phyloP scores from a whole-genome alignment of 2,113 vertebrate species.

The Dendropsophus ebraccatus region DNA sequence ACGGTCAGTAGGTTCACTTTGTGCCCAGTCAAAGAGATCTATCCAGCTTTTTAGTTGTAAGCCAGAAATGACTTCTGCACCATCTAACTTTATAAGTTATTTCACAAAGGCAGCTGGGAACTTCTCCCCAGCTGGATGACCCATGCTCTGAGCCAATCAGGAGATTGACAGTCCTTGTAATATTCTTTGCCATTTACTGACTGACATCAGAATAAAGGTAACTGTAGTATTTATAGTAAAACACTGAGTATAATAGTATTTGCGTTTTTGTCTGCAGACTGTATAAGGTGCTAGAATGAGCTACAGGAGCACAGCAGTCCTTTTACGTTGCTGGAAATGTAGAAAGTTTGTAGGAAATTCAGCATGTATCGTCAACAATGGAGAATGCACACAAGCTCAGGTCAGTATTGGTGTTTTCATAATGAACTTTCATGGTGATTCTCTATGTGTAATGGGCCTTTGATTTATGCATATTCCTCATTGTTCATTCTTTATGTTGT shows the following conservation, averaged over 20 bases:
- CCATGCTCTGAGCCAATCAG: no score
- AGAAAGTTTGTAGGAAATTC: slow-evolving; percentile 70
- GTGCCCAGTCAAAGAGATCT: no score
- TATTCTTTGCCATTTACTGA: background rate
- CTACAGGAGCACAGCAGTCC: slow-evolving; percentile 58
- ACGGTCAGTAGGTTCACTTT: no score
- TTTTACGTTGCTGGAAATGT: slow-evolving; percentile 73
- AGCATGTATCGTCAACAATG: slow-evolving; percentile 65
- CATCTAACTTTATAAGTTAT: no score
- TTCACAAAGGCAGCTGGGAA: no score
- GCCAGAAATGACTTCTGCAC: no score
- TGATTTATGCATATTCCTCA: background rate
- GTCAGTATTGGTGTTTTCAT: slow-evolving; percentile 10
- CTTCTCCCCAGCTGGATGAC: no score
- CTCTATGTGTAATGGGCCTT: background rate
- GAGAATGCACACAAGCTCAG: background rate
- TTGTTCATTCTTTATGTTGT: no score
- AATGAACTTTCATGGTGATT: background rate
- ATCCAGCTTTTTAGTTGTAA: no score
- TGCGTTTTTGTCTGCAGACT: slow-evolving; percentile 61
- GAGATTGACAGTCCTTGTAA: no score
- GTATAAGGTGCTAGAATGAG: slow-evolving; percentile 61
- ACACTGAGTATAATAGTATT: background rate
- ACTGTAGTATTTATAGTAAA: background rate
- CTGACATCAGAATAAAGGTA: background rate